Conservation (phyloP, 2,113 vertebrate genomes). For the Capreolus pygargus region DNA sequence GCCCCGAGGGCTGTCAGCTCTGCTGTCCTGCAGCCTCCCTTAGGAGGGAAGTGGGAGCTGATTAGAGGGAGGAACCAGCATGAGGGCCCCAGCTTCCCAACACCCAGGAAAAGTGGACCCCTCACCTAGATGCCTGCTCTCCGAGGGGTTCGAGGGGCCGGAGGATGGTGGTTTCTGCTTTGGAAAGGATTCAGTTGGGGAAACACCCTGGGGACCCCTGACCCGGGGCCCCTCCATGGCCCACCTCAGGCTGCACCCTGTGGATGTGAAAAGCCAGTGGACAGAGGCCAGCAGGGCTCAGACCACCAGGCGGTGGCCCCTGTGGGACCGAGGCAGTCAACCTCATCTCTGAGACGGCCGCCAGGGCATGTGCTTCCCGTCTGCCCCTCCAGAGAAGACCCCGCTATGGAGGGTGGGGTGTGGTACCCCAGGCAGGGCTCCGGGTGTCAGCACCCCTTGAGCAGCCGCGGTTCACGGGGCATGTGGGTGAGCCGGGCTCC, state of each 20-base stretch:
- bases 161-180: neutral
- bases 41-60: neutral
- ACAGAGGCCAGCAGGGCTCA: neutral
- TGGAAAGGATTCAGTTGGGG: accelerated
- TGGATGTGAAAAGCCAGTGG: accelerated
- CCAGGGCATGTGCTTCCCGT: neutral
- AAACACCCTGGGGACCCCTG: neutral
- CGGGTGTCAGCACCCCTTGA: neutral
- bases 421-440: too few species aligned
- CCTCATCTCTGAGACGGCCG: neutral
- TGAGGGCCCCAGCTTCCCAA: neutral
- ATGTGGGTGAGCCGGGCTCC: accelerated
- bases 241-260: neutral
- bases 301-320: too few species aligned
- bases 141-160: neutral
- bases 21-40: too few species aligned
- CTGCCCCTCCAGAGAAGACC: neutral
- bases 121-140: neutral
- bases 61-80: neutral
- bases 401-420: accelerated
- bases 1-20: neutral
- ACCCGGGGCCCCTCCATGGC: neutral
- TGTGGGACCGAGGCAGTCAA: accelerated
- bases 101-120: accelerated
- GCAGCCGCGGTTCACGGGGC: accelerated